phyloP scores from a whole-genome alignment of 2,113 vertebrate species.

The Hemiscyllium ocellatum region DNA sequence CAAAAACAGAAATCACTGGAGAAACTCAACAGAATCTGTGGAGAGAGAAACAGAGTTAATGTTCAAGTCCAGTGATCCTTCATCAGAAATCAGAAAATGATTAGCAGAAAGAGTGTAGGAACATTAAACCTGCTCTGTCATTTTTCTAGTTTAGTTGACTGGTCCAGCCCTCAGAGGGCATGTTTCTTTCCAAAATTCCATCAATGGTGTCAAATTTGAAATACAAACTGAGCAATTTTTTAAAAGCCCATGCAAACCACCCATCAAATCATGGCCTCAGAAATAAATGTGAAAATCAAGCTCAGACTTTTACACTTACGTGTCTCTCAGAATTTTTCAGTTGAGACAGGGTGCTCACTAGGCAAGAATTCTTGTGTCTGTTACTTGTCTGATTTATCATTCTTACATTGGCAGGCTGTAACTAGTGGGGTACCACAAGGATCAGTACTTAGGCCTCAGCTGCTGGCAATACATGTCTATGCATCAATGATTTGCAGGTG shows the following conservation, averaged over 20 bases:
- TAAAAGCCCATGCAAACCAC: not conserved
- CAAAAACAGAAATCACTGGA: too few species aligned
- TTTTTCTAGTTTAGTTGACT: not conserved
- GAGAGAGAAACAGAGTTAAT: too few species aligned
- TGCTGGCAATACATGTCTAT: too few species aligned
- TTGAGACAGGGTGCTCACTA: not conserved
- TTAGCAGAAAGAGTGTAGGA: not conserved
- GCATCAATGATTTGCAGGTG: too few species aligned
- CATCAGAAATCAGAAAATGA: not conserved
- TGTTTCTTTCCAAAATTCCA: not conserved
- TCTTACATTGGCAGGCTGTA: too few species aligned
- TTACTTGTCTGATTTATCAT: not conserved
- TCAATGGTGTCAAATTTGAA: too few species aligned
- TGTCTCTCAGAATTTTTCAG: not conserved
- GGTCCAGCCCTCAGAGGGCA: not conserved
- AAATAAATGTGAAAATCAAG: not conserved
- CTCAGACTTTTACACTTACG: not conserved
- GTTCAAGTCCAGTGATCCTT: too few species aligned
- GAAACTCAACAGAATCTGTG: too few species aligned
- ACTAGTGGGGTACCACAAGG: too few species aligned
- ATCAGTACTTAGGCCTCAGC: too few species aligned
- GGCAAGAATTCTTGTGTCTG: not conserved
- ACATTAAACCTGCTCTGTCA: not conserved
- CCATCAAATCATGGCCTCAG: not conserved
- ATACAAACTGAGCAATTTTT: not conserved